Base-by-base conservation (phyloP, 2,888 invertebrate genomes). In the Punctoribates punctum region DNA sequence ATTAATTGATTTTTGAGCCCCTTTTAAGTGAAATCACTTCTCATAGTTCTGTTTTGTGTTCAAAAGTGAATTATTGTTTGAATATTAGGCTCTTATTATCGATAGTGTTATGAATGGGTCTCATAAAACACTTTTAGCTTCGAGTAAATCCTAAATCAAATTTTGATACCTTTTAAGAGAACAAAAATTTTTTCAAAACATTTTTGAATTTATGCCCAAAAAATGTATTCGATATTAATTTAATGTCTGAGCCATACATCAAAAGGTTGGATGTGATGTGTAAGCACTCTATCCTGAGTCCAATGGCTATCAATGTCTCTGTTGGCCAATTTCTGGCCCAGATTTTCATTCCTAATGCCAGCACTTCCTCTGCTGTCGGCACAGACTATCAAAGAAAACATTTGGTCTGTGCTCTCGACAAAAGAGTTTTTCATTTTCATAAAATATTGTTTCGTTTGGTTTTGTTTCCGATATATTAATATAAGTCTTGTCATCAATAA, bases 301-400 rank as follows among this genome's bases (percentile, higher is more conserved):
- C 42, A 42, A 42, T 42, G 42, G 42, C 13, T 13, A 29, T 25
- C 25, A 23, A 17, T 20, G 72, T 72, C 72, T 72, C 72, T 20
- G 72, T 20, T 25, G 72, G 48, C 48, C 46, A 72, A 72, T 72
- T 72, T 72, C 48, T 72, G 25, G 23, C n/a, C 8, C 23, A 48
- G 46, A 23, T 9, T 20, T 72, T 72, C 72, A 48, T 72, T 2
- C 2, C 46, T 72, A 72, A 72, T 72, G 72, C 17, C 17, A 72
- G 46, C 72, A 72, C 72, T 72, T 72, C 72, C 72, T 25, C 23
- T 13, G 72, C 42, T 42, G 42, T 48, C 25, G 6, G 15, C 48
- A 46, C n/a, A 48, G 23, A 48, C 38, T 67, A n/a, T 72, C 13
- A 72, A 11, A n/a, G 29, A 38, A 67, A n/a, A n/a, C 27, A 57